Conservation (phyloP, 2,113 vertebrate genomes). For the Pipa parva region DNA sequence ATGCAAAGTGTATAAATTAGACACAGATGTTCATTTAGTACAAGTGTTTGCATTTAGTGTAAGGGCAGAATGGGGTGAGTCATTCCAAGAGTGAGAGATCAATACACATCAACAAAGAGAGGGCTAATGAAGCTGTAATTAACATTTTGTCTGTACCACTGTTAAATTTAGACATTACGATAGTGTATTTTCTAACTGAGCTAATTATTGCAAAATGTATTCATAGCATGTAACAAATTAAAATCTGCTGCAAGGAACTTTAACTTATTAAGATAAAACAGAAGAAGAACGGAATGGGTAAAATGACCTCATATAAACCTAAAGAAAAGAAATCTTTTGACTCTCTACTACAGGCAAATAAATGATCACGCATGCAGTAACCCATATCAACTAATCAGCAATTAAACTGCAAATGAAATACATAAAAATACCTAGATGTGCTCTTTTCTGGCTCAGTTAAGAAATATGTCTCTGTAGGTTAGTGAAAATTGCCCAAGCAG, state of each 20-base stretch:
- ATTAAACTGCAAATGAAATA: too few species aligned
- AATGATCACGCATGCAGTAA: too few species aligned
- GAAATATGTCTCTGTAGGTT: too few species aligned
- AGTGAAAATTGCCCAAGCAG: too few species aligned
- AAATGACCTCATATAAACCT: too few species aligned
- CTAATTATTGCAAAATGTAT: constrained; percentile 23
- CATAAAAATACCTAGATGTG: too few species aligned
- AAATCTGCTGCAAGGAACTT: not conserved
- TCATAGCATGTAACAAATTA: not conserved
- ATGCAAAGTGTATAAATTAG: constrained; percentile 7
- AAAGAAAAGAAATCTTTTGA: too few species aligned
- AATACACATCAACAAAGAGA: constrained; percentile 2
- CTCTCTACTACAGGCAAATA: too few species aligned
- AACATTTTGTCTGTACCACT: constrained; percentile 1
- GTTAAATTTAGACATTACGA: constrained; percentile 21
- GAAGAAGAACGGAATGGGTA: not conserved
- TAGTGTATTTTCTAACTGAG: constrained; percentile 9
- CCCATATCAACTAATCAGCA: too few species aligned
- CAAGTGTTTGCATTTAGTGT: not conserved
- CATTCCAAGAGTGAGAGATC: constrained; percentile 8
- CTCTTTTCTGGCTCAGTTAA: too few species aligned
- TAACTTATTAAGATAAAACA: too few species aligned
- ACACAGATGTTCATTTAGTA: constrained; percentile 26
- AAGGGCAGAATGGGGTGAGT: constrained; percentile 15
- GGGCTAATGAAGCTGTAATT: constrained; percentile 12